Evolutionary conservation across 2,888 invertebrate species (phyloP), one percentile per base, ranked within the genome.

Genomic region (Drosophila kambysellisi): DNA sequence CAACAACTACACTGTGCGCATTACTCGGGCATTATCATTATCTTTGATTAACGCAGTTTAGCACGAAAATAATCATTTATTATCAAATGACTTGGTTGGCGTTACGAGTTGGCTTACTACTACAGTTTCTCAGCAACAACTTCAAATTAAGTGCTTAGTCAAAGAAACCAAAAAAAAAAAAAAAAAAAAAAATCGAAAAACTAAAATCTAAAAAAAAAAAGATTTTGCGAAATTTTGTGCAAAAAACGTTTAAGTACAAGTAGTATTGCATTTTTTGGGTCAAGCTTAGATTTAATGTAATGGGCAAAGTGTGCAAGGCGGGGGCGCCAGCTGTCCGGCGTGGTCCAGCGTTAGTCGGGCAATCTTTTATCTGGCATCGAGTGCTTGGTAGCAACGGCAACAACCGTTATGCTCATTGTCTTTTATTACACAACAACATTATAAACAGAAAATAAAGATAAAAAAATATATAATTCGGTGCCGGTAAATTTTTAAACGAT

Each of bases 51-150:
- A 88, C 89, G 79, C 90, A 85, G 89, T 88, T 85, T 89, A 88
- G 82, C 74, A 76, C 72, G 62, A 81, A 88, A 89, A 88, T 89
- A 88, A 89, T 89, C 88, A 85, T 89, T 88, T 88, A 88, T 88
- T 85, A 89, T 79, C 88, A 72, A 74, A 60, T 54, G 73, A 56
- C 66, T 78, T 76, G 72, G 59, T 46, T 46, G 62, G 59, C 51
- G 37, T 68, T 35, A 33, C 41, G 43, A 50, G 17, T 43, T 54
- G 53, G 32, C 17, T 9, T 52, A 48, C 56, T 48, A 11, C 56
- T 11, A 33, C 3, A 59, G 72, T 46, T 66, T 35, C 52, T 56
- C 63, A 37, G 59, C 68, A 20, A 37, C 39, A 50, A 52, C 71
- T 66, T 48, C 70, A 88, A 89, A 89, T 89, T 88, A 89, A 89